Conservation (phyloP, 2,888 invertebrate species). For the Stratiomys singularior region DNA sequence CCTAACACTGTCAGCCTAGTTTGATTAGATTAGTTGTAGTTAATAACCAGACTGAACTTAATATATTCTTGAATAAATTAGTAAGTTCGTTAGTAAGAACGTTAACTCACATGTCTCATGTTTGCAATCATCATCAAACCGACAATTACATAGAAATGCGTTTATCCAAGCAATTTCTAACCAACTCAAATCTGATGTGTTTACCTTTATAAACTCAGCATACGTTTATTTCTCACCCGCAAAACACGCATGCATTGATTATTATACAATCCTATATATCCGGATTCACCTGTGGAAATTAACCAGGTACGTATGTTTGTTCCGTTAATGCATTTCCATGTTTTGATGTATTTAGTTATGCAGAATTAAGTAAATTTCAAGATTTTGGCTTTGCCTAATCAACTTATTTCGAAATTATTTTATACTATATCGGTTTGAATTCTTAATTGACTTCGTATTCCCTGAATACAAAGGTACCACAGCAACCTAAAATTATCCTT, state of each 20-base stretch:
- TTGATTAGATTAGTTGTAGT: slow-evolving; percentile 19
- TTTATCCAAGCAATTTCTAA: slow-evolving; percentile 36
- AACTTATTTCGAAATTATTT: slow-evolving; percentile 32
- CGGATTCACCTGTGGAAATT: background rate
- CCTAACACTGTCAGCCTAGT: background rate
- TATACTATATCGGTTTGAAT: slow-evolving; percentile 10
- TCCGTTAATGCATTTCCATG: slow-evolving; percentile 32
- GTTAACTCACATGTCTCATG: background rate
- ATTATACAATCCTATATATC: background rate
- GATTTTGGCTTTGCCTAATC: slow-evolving; percentile 35
- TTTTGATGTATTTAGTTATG: slow-evolving; percentile 43
- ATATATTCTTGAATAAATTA: slow-evolving; percentile 20
- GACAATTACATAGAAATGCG: slow-evolving; percentile 37
- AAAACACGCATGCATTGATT: background rate
- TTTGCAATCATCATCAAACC: slow-evolving; percentile 34
- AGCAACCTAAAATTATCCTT: no score
- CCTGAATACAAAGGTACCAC: no score
- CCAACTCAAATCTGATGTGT: slow-evolving; percentile 26
- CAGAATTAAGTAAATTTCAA: slow-evolving; percentile 36
- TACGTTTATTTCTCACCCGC: background rate
- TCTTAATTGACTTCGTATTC: no score
- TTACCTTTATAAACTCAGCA: slow-evolving; percentile 23
- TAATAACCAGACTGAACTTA: background rate
- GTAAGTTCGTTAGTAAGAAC: background rate
- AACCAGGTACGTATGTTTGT: background rate